phyloP scores from a whole-genome alignment of 1,140 invertebrate genomes.

The Telenomus remus region DNA sequence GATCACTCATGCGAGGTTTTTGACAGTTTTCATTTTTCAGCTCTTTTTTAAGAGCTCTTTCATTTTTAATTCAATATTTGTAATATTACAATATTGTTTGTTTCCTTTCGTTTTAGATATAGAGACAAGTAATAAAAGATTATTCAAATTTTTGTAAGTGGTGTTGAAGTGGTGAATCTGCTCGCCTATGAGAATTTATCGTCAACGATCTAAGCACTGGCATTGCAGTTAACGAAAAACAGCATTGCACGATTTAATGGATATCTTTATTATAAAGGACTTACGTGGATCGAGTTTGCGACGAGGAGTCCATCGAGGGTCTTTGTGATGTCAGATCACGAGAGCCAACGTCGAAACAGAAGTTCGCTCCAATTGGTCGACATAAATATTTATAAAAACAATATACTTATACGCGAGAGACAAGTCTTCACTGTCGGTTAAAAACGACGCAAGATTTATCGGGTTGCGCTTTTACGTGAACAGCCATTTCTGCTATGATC shows the following conservation, averaged over 20 bases:
- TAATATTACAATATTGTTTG: too few relatives aligned
- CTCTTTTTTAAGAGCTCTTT: background rate
- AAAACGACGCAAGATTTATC: conserved; percentile 64
- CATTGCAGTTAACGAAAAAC: conserved; percentile 33
- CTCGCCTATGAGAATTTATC: conserved; percentile 13
- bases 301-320: conserved; percentile 30
- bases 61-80: too few relatives aligned
- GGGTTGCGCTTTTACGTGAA: conserved; percentile 58
- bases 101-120: too few relatives aligned
- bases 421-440: conserved; percentile 59
- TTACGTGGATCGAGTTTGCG: conserved; percentile 47
- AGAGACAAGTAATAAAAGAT: too few relatives aligned
- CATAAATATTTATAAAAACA: conserved; percentile 60
- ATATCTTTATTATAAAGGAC: conserved; percentile 54
- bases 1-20: conserved; percentile 29
- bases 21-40: conserved; percentile 20
- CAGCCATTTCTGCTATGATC: conserved; percentile 63
- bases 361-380: conserved; percentile 51
- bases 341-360: conserved; percentile 36
- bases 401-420: conserved; percentile 58
- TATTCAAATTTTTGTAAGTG: conserved; percentile 5
- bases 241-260: conserved; percentile 42
- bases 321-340: conserved; percentile 50
- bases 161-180: conserved; percentile 29
- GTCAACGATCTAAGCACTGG: conserved; percentile 12